These are phyloP conservation scores for Aphelocoma californica DNA, from an alignment of 2,797 vertebrate species.

Conservation along the genomic window DNA sequence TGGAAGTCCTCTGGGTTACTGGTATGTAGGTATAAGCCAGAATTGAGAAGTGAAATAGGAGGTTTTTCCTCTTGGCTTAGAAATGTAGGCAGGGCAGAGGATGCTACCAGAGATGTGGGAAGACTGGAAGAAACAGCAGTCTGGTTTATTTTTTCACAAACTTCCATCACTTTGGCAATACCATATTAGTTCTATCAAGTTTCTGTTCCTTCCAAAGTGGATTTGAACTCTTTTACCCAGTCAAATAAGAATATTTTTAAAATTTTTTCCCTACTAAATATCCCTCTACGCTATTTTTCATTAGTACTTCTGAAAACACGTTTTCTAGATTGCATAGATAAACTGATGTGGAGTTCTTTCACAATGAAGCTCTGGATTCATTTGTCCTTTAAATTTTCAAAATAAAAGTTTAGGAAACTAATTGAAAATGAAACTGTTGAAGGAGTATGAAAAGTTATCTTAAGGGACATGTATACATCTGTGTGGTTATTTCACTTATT, in stretches of 20 bases:
- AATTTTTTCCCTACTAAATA: not conserved
- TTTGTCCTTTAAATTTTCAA: not conserved
- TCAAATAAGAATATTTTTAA: not conserved
- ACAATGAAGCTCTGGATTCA: not conserved
- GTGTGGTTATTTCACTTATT: not conserved
- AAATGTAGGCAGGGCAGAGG: not conserved
- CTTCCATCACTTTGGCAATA: not conserved
- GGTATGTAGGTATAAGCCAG: not conserved
- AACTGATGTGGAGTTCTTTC: not conserved
- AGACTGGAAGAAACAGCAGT: not conserved
- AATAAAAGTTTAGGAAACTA: not conserved
- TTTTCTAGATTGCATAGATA: not conserved
- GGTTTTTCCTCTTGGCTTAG: not conserved
- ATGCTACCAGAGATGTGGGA: not conserved
- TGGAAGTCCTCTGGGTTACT: not conserved
- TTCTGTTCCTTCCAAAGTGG: not conserved
- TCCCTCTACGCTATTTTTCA: not conserved
- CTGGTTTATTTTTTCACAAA: not conserved
- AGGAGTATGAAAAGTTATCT: not conserved
- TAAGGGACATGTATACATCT: not conserved
- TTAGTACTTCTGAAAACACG: not conserved
- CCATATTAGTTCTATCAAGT: not conserved
- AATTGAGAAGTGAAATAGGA: not conserved
- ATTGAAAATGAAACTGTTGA: not conserved
- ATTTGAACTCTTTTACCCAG: not conserved